These are phyloP conservation scores for Diabrotica virgifera DNA, from an alignment of 1,140 invertebrate species.

Conservation along the genomic window DNA sequence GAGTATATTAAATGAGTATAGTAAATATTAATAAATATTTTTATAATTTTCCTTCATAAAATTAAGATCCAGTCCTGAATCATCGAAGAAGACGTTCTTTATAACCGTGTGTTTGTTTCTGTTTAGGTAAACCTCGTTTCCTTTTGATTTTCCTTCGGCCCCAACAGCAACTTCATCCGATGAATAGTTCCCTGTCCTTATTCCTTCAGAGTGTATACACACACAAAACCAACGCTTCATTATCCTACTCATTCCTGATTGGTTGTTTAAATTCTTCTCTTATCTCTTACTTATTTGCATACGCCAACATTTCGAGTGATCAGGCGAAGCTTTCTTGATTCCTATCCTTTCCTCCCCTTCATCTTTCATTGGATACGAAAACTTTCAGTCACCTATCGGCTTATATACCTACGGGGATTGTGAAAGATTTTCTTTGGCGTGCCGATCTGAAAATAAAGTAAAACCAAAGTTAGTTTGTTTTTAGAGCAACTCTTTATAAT, in stretches of 20 bases:
- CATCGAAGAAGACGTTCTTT: constrained; percentile 38
- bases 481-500: too few relatives aligned
- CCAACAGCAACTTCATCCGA: constrained; percentile 45
- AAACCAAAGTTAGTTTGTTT: too few relatives aligned
- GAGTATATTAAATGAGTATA: too few relatives aligned
- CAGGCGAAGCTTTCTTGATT: constrained; percentile 15
- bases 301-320: constrained; percentile 33
- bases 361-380: constrained; percentile 1
- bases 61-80: constrained; percentile 19
- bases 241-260: constrained; percentile 42
- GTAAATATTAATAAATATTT: too few relatives aligned
- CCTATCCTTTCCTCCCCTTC: constrained; percentile 5
- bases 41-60: background rate
- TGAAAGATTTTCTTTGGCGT: background rate
- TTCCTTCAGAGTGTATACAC: constrained; percentile 23
- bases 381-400: background rate
- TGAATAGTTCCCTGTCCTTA: constrained; percentile 42
- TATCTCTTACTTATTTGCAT: constrained; percentile 44
- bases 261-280: constrained; percentile 41
- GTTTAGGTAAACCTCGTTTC: constrained; percentile 46
- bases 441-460: too few relatives aligned
- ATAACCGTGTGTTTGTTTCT: constrained; percentile 48
- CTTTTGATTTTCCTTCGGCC: constrained; percentile 48
- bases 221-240: constrained; percentile 40
- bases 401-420: background rate